A percentile compares a stretch with the other conserved stretches of the same genome.
These are phyloP conservation scores for Tethea ocularis DNA, from an alignment of 2,888 invertebrate species.

Conservation along the genomic window DNA sequence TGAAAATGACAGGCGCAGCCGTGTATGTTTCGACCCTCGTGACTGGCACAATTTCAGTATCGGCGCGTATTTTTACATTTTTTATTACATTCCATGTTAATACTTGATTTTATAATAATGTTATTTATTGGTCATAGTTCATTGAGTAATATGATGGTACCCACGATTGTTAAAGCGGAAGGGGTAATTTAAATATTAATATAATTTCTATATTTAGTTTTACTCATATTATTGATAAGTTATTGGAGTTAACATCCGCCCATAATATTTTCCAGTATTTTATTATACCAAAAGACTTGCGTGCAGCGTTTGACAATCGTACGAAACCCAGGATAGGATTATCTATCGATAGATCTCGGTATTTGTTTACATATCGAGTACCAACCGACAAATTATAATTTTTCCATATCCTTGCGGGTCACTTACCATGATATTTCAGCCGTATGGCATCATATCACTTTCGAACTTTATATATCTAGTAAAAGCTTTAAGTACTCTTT, in stretches of 20 bases:
- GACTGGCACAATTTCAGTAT: slow-evolving; percentile 79
- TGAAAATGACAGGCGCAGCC: slow-evolving; percentile 65
- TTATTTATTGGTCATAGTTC: slow-evolving; percentile 9
- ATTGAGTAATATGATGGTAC: not conserved
- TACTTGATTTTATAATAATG: slow-evolving; percentile 32
- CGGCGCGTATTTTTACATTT: slow-evolving; percentile 75
- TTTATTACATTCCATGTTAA: slow-evolving; percentile 70
- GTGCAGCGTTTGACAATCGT: slow-evolving; percentile 1
- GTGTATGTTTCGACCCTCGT: slow-evolving; percentile 66
- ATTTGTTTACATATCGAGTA: slow-evolving; percentile 1
- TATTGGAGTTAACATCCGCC: not conserved
- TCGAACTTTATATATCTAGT: not conserved
- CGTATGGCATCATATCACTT: not conserved
- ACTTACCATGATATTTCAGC: not conserved
- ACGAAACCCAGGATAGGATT: not conserved
- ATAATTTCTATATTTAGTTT: not conserved
- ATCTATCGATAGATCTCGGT: not conserved
- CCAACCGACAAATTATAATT: not conserved
- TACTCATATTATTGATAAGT: not conserved
- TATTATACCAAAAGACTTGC: not conserved
- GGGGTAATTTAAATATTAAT: not conserved
- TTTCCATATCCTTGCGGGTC: not conserved
- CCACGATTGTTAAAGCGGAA: not conserved
- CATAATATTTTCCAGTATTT: not conserved
- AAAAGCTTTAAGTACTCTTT: not conserved